phyloP scores from a whole-genome alignment of 2,888 invertebrate genomes.

The Neoscelio sp. region DNA sequence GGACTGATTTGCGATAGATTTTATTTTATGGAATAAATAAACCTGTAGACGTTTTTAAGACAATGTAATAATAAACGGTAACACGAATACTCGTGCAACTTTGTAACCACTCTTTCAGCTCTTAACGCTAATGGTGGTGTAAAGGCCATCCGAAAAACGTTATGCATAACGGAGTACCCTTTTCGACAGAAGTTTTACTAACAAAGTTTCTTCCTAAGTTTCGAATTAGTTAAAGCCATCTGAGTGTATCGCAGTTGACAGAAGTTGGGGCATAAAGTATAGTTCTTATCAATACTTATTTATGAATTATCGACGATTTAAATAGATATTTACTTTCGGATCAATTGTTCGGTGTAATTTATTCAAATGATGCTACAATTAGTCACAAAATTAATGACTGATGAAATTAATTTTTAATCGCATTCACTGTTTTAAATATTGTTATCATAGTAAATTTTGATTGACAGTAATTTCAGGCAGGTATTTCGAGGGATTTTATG shows the following conservation, averaged over 20 bases:
- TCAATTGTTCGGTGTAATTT: neutral
- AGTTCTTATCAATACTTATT: slow-evolving; percentile 47
- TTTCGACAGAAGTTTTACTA: slow-evolving; percentile 50
- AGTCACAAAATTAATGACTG: no score
- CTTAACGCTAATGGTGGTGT: slow-evolving; percentile 70
- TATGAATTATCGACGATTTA: slow-evolving; percentile 32
- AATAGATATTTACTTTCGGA: neutral
- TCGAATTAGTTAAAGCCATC: slow-evolving; percentile 54
- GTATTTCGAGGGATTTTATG: no score
- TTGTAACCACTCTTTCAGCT: slow-evolving; percentile 63
- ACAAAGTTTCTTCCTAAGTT: slow-evolving; percentile 57
- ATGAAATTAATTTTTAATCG: no score
- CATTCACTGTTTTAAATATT: no score
- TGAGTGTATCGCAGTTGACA: slow-evolving; percentile 46
- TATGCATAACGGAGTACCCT: slow-evolving; percentile 63
- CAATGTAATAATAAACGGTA: slow-evolving; percentile 45
- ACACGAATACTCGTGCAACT: slow-evolving; percentile 54
- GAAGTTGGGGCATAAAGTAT: slow-evolving; percentile 39
- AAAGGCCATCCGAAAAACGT: slow-evolving; percentile 69
- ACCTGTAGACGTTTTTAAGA: slow-evolving; percentile 22
- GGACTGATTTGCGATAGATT: no score
- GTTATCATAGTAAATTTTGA: no score
- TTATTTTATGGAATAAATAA: slow-evolving; percentile 19
- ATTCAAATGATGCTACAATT: no score
- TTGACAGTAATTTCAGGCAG: no score